phyloP scores from a whole-genome alignment of 1,140 invertebrate genomes.

The Protaetia brevitarsis region DNA sequence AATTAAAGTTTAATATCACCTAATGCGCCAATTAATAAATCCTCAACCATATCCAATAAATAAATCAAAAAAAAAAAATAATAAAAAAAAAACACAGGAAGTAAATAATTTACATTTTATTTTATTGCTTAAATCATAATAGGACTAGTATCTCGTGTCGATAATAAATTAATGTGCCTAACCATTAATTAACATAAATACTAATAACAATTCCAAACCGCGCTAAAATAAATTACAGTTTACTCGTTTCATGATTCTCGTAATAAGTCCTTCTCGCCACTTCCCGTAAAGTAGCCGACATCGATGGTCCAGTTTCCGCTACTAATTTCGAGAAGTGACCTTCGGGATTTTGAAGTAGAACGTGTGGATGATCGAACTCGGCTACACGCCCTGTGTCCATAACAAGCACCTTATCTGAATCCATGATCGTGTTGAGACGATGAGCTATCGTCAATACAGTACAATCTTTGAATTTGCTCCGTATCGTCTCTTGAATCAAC shows the following conservation, averaged over 20 bases:
- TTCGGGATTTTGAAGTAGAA: slow-evolving; percentile 58
- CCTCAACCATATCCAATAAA: too few species aligned
- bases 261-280: slow-evolving; percentile 26
- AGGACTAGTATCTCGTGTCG: too few species aligned
- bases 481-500: slow-evolving; percentile 69
- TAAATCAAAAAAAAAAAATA: too few species aligned
- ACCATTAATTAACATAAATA: too few species aligned
- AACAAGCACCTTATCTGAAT: slow-evolving; percentile 68
- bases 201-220: too few species aligned
- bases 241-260: not conserved
- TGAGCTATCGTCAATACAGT: slow-evolving; percentile 84
- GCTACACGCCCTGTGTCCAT: slow-evolving; percentile 64
- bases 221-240: not conserved
- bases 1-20: too few species aligned
- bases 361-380: slow-evolving; percentile 67
- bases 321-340: slow-evolving; percentile 68
- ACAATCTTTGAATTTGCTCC: slow-evolving; percentile 64
- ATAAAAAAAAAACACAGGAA: too few species aligned
- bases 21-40: too few species aligned
- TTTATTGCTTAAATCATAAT: too few species aligned
- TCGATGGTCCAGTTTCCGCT: slow-evolving; percentile 55
- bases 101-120: too few species aligned
- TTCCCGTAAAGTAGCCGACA: slow-evolving; percentile 31
- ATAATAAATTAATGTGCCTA: too few species aligned
- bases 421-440: slow-evolving; percentile 76